Conservation (phyloP, 2,888 invertebrate species). For the Amphipyra tragopoginis region DNA sequence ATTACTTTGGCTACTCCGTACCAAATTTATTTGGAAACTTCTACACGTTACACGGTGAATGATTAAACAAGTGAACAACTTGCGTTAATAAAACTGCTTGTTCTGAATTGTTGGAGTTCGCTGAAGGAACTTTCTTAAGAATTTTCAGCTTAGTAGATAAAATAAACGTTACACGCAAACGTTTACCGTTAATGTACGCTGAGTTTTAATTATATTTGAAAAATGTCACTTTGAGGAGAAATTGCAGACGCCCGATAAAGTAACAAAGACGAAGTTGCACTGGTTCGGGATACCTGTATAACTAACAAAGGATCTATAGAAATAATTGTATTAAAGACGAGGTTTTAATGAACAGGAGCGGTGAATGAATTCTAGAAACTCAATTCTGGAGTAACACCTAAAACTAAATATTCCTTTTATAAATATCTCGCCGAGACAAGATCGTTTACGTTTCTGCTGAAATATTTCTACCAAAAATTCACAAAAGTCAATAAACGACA, state of each 20-base stretch:
- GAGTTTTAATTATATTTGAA: constrained; percentile 59
- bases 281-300: constrained; percentile 20
- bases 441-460: constrained; percentile 2
- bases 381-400: not conserved
- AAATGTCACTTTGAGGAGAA: constrained; percentile 37
- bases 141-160: constrained; percentile 63
- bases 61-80: constrained; percentile 72
- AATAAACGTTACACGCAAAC: constrained; percentile 60
- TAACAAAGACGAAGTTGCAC: constrained; percentile 29
- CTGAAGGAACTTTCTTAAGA: constrained; percentile 59
- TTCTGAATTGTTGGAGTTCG: constrained; percentile 65
- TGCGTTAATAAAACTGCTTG: constrained; percentile 71
- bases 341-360: constrained; percentile 3
- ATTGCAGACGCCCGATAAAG: constrained; percentile 16
- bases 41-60: constrained; percentile 68
- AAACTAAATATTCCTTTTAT: not conserved
- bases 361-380: constrained; percentile 1
- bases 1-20: constrained; percentile 64
- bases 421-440: not conserved
- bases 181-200: constrained; percentile 51
- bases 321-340: constrained; percentile 13
- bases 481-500: constrained; percentile 65
- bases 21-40: constrained; percentile 74
- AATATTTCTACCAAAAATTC: constrained; percentile 55
- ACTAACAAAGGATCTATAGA: constrained; percentile 17